Evolutionary conservation across 1,140 invertebrate species (phyloP), one percentile per base, ranked within the genome.

Genomic region (Bradynema listronoti): DNA sequence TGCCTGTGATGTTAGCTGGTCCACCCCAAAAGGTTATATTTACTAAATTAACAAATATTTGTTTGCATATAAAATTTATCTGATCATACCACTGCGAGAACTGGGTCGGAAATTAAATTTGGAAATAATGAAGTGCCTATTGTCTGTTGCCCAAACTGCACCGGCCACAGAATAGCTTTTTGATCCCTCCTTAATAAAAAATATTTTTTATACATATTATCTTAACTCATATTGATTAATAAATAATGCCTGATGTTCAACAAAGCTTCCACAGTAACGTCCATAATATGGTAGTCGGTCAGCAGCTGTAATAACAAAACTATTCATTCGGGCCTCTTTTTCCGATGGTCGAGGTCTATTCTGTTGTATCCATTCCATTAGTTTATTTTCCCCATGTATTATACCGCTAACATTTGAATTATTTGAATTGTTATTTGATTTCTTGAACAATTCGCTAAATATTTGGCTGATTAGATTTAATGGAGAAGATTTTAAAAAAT

Each of bases 331-430:
- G n/a, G n/a, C n/a, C 49, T 61, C 52, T 68, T 77, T 29, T 6
- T 62, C 43, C n/a, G 54, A 22, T 34, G 61, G 42, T 29, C 53
- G 33, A 6, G 73, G 73, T 41, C 73, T 58, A 33, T 75, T 75
- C 45, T 78, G 73, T 45, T 74, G 62, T 30, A 75, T 75, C 73
- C 73, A 75, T 43, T 78, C 72, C 41, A 75, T 63, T 16, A 78
- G 62, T 61, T 58, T 65, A 56, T 54, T 68, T 51, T 53, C 70
- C 55, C 58, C 58, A 52, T 50, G 53, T 32, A 46, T 55, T 39
- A 62, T 9, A 11, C 39, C 39, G 7, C 6, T 32, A 53, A 34
- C 4, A 6, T 43, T 58, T 36, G 30, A 32, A 29, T 5, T 22
- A 24, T 54, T 62, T 16, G 16, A 14, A 19, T 29, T 7, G 9